Conservation (phyloP, 2,888 invertebrate genomes). For the Hemithea aestivaria region DNA sequence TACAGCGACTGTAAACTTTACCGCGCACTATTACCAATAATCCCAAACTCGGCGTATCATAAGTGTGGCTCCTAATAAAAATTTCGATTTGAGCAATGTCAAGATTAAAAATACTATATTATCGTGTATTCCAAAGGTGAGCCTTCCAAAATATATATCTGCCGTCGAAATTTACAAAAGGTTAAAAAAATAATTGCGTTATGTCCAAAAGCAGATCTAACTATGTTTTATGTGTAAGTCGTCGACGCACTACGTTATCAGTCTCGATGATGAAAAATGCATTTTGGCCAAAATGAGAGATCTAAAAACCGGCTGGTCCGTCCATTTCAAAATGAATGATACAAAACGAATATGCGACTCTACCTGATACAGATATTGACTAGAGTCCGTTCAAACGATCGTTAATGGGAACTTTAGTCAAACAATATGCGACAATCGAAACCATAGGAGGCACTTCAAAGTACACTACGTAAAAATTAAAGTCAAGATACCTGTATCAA, state of each 20-base stretch:
- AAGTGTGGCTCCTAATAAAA: constrained; percentile 68
- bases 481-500: constrained; percentile 70
- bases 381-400: constrained; percentile 22
- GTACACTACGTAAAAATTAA: constrained; percentile 47
- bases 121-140: constrained; percentile 66
- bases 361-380: constrained; percentile 64
- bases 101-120: constrained; percentile 61
- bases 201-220: constrained; percentile 71
- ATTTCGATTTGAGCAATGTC: constrained; percentile 73
- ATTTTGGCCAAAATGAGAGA: constrained; percentile 75
- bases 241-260: constrained; percentile 73
- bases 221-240: constrained; percentile 62
- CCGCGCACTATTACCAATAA: constrained; percentile 59
- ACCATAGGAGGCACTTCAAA: constrained; percentile 46
- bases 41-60: constrained; percentile 62
- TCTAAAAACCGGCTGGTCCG: constrained; percentile 55
- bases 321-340: constrained; percentile 17
- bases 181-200: constrained; percentile 66
- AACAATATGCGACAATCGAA: constrained; percentile 19
- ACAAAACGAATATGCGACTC: constrained; percentile 31
- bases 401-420: constrained; percentile 22
- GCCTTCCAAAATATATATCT: constrained; percentile 73
- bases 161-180: constrained; percentile 63
- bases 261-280: constrained; percentile 74
- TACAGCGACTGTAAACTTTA: constrained; percentile 63